Evolutionary conservation across 2,888 invertebrate species (phyloP), one percentile per base, ranked within the genome.

Genomic region (Ectemnius continuus): DNA sequence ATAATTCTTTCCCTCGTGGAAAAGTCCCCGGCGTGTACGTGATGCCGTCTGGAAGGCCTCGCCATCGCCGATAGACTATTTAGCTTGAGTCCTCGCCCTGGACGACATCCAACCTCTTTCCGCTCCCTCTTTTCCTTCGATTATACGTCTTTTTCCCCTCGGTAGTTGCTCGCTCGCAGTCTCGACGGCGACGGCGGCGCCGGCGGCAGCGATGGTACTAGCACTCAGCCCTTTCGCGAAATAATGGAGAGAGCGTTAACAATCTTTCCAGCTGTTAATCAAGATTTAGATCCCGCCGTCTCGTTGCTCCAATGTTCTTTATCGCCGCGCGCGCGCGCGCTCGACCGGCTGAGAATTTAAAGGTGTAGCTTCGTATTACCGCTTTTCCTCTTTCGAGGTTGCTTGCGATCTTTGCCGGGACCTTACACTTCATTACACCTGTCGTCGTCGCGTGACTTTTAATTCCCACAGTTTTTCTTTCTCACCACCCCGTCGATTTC

Each of bases 221-320:
- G 3, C 23, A 71, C 67, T 61, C 64, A 23, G 46, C 61, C 71
- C 64, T 60, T 75, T 69, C 67, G 62, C 67, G 73, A 80, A 83
- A 80, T 83, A 83, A 83, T 77, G 79, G 80, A 58, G 73, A 16
- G 52, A 69, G 60, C 81, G 78, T 80, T 83, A 78, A 81, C 83
- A 74, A 83, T 83, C 83, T 81, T 81, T 69, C 61, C 79, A 65
- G 74, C 83, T 78, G 83, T 83, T 83, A 81, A 83, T 83, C 83
- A 83, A 79, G 83, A 81, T 83, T 81, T 83, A 81, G 67, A 81
- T 70, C 67, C 61, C 59, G 60, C 28, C 57, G 61, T 70, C 61
- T 70, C 77, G 80, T 78, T 74, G 61, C 52, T 57, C n/a, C 63
- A 61, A 67, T 66, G 64, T 45, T 48, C 56, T 57, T 45, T 48